Evolutionary conservation across 35 echinoderm and acorn worm genomes (phyloP).

Genomic region (Heliocidaris erythrogramma): DNA sequence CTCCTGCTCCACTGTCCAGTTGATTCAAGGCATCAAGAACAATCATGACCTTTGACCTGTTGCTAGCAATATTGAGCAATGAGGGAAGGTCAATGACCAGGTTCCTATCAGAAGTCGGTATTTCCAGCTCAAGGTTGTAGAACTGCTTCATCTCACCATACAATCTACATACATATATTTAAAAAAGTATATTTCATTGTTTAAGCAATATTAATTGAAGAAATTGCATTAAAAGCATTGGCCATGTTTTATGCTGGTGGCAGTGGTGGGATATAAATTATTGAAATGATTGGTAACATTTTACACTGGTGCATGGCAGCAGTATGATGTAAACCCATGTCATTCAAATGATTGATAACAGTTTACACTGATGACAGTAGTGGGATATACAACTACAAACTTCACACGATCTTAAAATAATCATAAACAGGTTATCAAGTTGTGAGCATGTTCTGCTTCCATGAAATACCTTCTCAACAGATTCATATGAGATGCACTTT

Average conservation of each 20-base stretch:
- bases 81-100: slow-evolving; percentile 78
- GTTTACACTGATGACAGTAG: not conserved
- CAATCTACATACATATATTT: slow-evolving; percentile 37
- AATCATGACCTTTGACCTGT: slow-evolving; percentile 59
- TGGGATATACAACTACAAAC: too few relatives aligned
- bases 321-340: not conserved
- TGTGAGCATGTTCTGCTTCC: too few relatives aligned
- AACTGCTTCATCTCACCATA: slow-evolving; percentile 79
- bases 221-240: not conserved
- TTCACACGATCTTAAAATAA: too few relatives aligned
- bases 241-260: not conserved
- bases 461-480: slow-evolving; percentile 69
- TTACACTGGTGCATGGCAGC: not conserved
- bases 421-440: too few relatives aligned
- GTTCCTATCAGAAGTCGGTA: slow-evolving; percentile 78
- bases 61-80: slow-evolving; percentile 81
- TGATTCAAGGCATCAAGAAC: slow-evolving; percentile 93
- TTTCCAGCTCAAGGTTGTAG: slow-evolving; percentile 59
- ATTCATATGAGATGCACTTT: slow-evolving; percentile 85
- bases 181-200: not conserved
- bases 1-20: slow-evolving; percentile 81
- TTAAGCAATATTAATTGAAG: too few relatives aligned
- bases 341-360: not conserved
- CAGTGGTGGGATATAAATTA: not conserved
- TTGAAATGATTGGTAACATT: not conserved